Conservation (phyloP, 92 coral and sea anemone species). For the Epizoanthus rinbou region DNA sequence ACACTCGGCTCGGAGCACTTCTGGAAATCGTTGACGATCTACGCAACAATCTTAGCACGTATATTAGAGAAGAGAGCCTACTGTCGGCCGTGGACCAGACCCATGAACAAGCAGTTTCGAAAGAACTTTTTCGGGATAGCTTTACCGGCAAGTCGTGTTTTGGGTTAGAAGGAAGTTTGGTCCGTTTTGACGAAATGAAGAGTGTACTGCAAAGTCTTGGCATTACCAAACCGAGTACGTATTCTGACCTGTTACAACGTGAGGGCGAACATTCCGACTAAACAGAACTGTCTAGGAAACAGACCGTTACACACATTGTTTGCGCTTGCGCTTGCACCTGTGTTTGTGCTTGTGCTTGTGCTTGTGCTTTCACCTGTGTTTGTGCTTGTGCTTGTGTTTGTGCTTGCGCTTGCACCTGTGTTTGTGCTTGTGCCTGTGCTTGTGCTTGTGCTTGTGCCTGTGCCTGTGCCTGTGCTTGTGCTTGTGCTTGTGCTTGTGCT, state of each 20-base stretch:
- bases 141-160: background rate
- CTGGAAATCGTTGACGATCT: conserved; percentile 20
- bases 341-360: too few relatives aligned
- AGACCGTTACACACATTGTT: too few relatives aligned
- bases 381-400: too few relatives aligned
- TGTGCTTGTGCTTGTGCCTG: too few relatives aligned
- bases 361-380: too few relatives aligned
- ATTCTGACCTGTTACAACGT: background rate
- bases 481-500: too few relatives aligned
- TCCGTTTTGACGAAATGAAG: background rate
- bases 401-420: too few relatives aligned
- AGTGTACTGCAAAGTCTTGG: background rate
- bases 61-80: conserved; percentile 30
- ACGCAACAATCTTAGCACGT: conserved; percentile 10
- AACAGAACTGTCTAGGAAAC: too few relatives aligned
- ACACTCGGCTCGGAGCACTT: conserved; percentile 36
- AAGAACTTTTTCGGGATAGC: conserved; percentile 4
- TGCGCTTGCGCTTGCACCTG: too few relatives aligned
- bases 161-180: background rate
- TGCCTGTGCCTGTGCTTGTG: too few relatives aligned
- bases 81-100: background rate
- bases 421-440: too few relatives aligned
- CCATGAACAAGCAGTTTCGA: background rate
- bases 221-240: background rate
- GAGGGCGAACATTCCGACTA: background rate